Percentiles rank a stretch among this genome's conserved stretches.
Conservation (phyloP, 1,140 invertebrate species). For the Meloidogyne exigua region DNA sequence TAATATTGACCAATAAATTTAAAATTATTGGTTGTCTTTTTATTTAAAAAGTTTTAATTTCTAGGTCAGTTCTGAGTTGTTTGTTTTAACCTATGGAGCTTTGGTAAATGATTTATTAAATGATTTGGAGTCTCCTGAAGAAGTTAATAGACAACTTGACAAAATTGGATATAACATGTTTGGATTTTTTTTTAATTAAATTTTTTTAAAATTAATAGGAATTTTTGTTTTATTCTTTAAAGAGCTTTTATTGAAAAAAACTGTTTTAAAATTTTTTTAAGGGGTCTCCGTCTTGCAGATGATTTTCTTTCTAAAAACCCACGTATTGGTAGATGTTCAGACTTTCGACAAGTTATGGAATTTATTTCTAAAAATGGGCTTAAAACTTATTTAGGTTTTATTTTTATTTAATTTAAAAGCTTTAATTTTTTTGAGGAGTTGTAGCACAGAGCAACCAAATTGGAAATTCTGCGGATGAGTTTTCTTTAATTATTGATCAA, state of each 20-base stretch:
- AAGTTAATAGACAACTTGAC: conserved; percentile 70
- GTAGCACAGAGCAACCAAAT: conserved; percentile 72
- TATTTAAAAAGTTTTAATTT: not conserved
- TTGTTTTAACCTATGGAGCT: conserved; percentile 95
- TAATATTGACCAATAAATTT: no score
- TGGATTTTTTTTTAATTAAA: not conserved
- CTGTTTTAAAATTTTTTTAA: not conserved
- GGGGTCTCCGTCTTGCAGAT: conserved; percentile 89
- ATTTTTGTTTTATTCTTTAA: no score
- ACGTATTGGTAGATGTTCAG: conserved; percentile 82
- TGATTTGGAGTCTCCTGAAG: conserved; percentile 94
- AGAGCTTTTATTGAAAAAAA: no score
- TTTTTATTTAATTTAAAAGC: conserved; percentile 29
- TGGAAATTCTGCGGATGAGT: conserved; percentile 77
- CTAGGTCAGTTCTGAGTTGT: conserved; percentile 72
- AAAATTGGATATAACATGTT: conserved; percentile 80
- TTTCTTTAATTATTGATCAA: conserved; percentile 87
- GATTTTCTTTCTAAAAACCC: conserved; percentile 88
- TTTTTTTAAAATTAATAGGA: not conserved
- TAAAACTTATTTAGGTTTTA: conserved; percentile 55
- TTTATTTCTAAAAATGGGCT: conserved; percentile 76
- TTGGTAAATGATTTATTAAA: conserved; percentile 92
- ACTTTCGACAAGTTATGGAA: conserved; percentile 93
- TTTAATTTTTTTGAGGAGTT: conserved; percentile 75
- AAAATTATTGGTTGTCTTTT: conserved; percentile 16